These are phyloP conservation scores for Lytechinus pictus DNA, from an alignment of 35 echinoderm and acorn worm genomes.

Conservation along the genomic window DNA sequence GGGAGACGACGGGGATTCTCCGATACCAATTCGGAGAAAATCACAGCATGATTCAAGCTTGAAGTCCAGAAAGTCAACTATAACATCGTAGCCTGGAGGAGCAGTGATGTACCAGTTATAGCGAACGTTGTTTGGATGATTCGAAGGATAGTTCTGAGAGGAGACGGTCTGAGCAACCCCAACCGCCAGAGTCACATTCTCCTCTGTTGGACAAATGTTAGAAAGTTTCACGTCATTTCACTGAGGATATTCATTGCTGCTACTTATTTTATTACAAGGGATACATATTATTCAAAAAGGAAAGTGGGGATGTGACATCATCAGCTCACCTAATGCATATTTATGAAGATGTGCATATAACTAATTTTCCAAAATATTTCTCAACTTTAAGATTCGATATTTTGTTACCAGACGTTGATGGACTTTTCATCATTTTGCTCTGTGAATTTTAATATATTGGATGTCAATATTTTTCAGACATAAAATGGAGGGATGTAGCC, in stretches of 20 bases:
- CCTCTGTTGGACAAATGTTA: not conserved
- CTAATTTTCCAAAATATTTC: no score
- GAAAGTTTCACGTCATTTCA: not conserved
- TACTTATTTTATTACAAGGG: no score
- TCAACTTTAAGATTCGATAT: no score
- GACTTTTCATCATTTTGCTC: no score
- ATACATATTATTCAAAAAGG: not conserved
- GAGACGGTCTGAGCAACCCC: not conserved
- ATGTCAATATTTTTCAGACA: no score
- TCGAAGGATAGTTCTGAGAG: constrained; percentile 24
- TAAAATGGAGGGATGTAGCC: no score
- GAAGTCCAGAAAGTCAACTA: not conserved
- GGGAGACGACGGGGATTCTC: not conserved
- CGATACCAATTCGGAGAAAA: not conserved
- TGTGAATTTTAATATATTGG: no score
- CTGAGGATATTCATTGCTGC: no score
- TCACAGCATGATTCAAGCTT: not conserved
- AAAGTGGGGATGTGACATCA: not conserved
- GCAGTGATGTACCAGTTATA: constrained; percentile 23
- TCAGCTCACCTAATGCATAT: not conserved
- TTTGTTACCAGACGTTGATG: no score
- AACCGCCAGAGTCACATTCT: not conserved
- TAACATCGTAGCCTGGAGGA: not conserved
- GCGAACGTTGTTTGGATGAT: not conserved
- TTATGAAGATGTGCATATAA: no score